Conservation (phyloP, 1,140 invertebrate genomes). For the Delia radicum region DNA sequence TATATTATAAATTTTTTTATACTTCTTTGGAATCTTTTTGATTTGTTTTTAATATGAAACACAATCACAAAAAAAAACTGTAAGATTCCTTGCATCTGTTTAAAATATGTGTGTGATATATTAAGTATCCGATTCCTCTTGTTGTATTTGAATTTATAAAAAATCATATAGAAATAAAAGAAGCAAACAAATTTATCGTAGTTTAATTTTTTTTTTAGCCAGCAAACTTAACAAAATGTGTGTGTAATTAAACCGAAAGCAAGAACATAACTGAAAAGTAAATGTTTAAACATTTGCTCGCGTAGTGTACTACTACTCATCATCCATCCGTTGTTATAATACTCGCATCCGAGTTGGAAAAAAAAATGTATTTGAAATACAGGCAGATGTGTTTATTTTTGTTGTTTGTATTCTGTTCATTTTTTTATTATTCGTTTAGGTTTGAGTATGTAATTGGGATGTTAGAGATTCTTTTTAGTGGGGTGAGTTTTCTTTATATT, state of each 20-base stretch:
- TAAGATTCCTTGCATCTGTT: background rate
- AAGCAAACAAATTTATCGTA: background rate
- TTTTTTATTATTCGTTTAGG: background rate
- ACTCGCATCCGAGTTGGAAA: background rate
- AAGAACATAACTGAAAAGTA: constrained; percentile 15
- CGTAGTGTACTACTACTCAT: background rate
- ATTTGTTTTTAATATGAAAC: background rate
- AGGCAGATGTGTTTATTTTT: constrained; percentile 15
- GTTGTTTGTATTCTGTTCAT: background rate
- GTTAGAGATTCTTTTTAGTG: too few relatives aligned
- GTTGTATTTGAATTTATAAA: background rate
- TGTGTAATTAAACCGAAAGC: constrained; percentile 22
- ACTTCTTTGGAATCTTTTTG: background rate
- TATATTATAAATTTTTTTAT: background rate
- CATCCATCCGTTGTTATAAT: too few relatives aligned
- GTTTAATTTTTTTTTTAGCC: background rate
- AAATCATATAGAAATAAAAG: background rate
- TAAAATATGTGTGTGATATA: background rate
- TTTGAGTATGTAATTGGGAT: background rate
- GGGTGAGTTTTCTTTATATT: constrained; percentile 11
- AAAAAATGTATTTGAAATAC: background rate
- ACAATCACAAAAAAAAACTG: background rate
- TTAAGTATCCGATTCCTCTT: background rate
- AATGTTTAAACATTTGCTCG: background rate
- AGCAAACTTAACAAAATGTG: background rate